phyloP scores from a whole-genome alignment of 2,113 vertebrate species.

The Nibea albiflora region DNA sequence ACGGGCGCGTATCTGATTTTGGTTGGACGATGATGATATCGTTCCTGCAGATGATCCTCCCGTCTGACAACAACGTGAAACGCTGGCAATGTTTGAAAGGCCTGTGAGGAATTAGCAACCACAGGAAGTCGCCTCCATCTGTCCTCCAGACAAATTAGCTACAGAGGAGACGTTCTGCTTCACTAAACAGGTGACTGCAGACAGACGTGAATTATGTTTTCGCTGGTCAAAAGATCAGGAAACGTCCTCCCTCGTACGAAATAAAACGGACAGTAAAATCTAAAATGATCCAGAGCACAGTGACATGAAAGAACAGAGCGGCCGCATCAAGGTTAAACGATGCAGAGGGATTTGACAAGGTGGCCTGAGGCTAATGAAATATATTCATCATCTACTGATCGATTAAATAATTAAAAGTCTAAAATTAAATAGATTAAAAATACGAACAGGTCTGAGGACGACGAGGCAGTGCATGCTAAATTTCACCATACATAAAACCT shows the following conservation, averaged over 20 bases:
- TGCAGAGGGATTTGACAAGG: not conserved
- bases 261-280: slow-evolving; percentile 9
- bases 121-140: slow-evolving; percentile 43
- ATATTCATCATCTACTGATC: not conserved
- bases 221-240: not conserved
- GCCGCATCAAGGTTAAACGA: slow-evolving; percentile 35
- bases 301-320: not conserved
- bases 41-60: slow-evolving; percentile 13
- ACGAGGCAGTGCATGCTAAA: not conserved
- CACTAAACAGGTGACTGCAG: slow-evolving; percentile 9
- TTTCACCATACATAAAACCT: not conserved
- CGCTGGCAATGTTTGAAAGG: not conserved
- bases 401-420: not conserved
- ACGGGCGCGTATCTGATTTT: not conserved
- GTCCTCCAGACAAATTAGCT: slow-evolving; percentile 32
- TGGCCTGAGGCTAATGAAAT: not conserved
- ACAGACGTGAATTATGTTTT: slow-evolving; percentile 3
- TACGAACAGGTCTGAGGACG: not conserved
- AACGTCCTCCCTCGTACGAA: not conserved
- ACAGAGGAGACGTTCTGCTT: slow-evolving; percentile 21
- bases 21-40: not conserved
- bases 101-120: slow-evolving; percentile 9
- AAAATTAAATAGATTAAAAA: not conserved
- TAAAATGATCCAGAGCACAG: not conserved
- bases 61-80: not conserved